Evolutionary conservation across 1,140 invertebrate genomes (phyloP).

Genomic region (Linepithema humile): DNA sequence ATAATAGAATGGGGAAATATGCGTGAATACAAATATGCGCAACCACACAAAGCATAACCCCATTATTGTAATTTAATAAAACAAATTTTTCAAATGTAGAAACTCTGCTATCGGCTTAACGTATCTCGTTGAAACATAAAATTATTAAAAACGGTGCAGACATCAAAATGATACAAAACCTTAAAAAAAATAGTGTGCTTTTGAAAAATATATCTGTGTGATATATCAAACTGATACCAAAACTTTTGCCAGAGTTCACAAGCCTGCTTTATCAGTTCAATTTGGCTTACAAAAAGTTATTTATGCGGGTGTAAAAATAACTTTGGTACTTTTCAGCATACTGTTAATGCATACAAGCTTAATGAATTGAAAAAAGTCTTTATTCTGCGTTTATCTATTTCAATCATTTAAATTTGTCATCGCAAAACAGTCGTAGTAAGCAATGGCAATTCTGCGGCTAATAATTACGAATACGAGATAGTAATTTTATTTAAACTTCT

Average conservation of each 20-base stretch:
- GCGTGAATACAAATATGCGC: neutral
- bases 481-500: constrained; percentile 23
- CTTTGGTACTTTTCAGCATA: too few species aligned
- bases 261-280: neutral
- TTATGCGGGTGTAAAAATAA: neutral
- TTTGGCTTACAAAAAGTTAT: neutral
- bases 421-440: neutral
- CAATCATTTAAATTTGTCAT: neutral
- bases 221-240: neutral
- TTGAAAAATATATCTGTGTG: neutral
- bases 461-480: neutral
- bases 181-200: neutral
- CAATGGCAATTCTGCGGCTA: neutral
- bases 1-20: neutral
- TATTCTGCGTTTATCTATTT: neutral
- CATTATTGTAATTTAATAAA: constrained; percentile 13
- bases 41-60: neutral
- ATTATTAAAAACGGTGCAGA: constrained; percentile 31
- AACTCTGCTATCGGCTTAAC: neutral
- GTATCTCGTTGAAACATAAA: constrained; percentile 1
- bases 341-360: too few species aligned
- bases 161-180: constrained; percentile 1
- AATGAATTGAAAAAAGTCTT: neutral
- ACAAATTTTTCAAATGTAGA: constrained; percentile 2
- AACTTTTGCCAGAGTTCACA: too few species aligned